Evolutionary conservation across 2,113 vertebrate species (phyloP).

Genomic region (Daphoenositta chrysoptera): DNA sequence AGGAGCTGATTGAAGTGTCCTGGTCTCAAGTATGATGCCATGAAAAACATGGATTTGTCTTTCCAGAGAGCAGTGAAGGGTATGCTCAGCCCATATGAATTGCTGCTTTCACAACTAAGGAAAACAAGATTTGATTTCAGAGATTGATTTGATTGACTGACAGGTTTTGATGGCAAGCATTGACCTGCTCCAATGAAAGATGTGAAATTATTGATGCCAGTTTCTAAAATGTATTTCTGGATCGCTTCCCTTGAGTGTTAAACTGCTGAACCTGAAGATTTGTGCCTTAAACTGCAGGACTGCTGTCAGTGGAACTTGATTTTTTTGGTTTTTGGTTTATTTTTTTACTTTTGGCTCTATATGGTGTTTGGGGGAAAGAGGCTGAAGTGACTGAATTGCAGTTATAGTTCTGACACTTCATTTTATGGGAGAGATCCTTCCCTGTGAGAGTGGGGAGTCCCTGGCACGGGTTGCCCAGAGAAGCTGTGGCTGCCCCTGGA

Average conservation of each 20-base stretch:
- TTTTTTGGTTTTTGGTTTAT: not conserved
- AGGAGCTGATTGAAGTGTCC: not conserved
- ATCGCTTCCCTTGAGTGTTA: not conserved
- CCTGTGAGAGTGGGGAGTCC: rapidly evolving
- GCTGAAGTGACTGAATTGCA: not conserved
- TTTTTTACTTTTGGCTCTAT: not conserved
- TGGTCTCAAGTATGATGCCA: rapidly evolving
- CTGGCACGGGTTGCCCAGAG: not conserved
- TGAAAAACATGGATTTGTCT: not conserved
- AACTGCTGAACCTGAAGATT: not conserved
- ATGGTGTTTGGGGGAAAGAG: not conserved
- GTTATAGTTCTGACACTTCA: not conserved
- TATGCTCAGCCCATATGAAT: not conserved
- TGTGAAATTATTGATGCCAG: not conserved
- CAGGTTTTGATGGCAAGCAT: not conserved
- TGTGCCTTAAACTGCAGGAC: not conserved
- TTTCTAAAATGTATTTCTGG: not conserved
- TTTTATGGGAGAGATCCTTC: not conserved
- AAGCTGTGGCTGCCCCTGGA: not conserved
- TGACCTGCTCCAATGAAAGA: not conserved
- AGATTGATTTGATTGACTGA: not conserved
- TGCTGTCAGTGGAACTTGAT: not conserved
- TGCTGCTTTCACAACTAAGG: not conserved
- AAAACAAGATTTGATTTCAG: not conserved
- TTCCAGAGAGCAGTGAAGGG: not conserved